These are phyloP conservation scores for Leguminivora glycinivorella DNA, from an alignment of 1,140 invertebrate species.

Conservation along the genomic window DNA sequence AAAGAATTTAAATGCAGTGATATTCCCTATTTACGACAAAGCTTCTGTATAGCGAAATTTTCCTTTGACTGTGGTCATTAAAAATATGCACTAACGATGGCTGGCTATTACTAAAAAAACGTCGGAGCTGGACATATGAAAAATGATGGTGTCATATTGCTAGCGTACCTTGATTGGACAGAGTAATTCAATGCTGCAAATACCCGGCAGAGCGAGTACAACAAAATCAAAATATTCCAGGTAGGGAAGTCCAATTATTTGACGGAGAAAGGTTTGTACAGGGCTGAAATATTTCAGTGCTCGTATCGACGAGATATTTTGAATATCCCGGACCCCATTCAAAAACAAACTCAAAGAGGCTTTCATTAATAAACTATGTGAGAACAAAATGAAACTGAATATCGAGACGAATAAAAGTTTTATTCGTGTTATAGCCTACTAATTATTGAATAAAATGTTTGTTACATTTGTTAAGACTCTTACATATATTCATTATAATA, in stretches of 20 bases:
- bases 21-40: not conserved
- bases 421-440: not conserved
- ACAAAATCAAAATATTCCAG: slow-evolving; percentile 28
- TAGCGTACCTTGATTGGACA: slow-evolving; percentile 12
- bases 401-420: not conserved
- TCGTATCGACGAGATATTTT: slow-evolving; percentile 17
- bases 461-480: too few relatives aligned
- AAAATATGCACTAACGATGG: not conserved
- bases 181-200: slow-evolving; percentile 16
- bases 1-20: too few relatives aligned
- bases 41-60: not conserved
- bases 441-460: not conserved
- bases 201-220: slow-evolving; percentile 15
- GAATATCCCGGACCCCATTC: slow-evolving; percentile 8
- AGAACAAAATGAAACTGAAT: not conserved
- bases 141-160: slow-evolving; percentile 1
- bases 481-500: too few relatives aligned
- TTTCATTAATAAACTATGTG: slow-evolving; percentile 15
- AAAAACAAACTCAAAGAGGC: slow-evolving; percentile 27
- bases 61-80: not conserved
- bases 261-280: slow-evolving; percentile 26
- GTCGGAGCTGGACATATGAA: not conserved
- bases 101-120: not conserved
- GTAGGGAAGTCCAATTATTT: slow-evolving; percentile 28
- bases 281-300: slow-evolving; percentile 18